phyloP scores from a whole-genome alignment of 2,888 invertebrate species.

The Protophormia terraenovae region DNA sequence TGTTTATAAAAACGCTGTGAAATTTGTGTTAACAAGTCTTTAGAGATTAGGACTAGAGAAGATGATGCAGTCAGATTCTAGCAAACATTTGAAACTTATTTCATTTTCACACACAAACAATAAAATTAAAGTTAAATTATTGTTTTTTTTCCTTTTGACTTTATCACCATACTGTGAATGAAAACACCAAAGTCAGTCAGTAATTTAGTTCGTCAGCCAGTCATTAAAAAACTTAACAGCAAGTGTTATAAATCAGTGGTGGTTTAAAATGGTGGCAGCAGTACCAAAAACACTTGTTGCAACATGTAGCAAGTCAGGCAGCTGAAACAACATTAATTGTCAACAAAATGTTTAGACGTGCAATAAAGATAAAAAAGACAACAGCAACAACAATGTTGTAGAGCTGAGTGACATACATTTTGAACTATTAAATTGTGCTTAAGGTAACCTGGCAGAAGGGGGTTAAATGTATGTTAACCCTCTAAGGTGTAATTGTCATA shows the following conservation, averaged over 20 bases:
- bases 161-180: not conserved
- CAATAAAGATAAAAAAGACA: conserved; percentile 10
- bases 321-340: conserved; percentile 37
- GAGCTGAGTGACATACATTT: conserved; percentile 39
- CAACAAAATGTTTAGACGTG: conserved; percentile 32
- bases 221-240: conserved; percentile 28
- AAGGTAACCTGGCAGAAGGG: not conserved
- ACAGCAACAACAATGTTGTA: not conserved
- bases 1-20: conserved; percentile 44
- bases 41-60: conserved; percentile 30
- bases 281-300: not conserved
- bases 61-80: conserved; percentile 8
- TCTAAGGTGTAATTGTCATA: not conserved
- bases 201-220: not conserved
- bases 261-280: not conserved
- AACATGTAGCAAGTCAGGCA: conserved; percentile 22
- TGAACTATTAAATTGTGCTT: not conserved
- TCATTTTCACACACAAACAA: conserved; percentile 43
- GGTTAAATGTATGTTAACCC: conserved; percentile 31
- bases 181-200: not conserved
- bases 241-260: conserved; percentile 59
- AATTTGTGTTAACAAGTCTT: conserved; percentile 46
- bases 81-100: conserved; percentile 37
- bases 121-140: conserved; percentile 40
- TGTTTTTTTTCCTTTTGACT: conserved; percentile 4